These are phyloP conservation scores for Myrmophylax atrothorax DNA, from an alignment of 2,113 vertebrate genomes.

Conservation along the genomic window DNA sequence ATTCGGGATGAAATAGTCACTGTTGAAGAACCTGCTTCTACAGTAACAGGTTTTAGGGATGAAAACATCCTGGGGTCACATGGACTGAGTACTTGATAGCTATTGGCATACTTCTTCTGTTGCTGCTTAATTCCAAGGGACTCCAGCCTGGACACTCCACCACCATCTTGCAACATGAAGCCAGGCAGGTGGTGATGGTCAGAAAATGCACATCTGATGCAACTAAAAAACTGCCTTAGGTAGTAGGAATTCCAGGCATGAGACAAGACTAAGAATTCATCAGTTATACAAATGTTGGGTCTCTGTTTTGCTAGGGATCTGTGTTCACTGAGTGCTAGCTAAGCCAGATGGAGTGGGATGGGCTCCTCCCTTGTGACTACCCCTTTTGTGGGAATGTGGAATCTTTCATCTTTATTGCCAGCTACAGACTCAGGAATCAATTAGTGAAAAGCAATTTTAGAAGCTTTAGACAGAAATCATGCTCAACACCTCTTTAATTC, in stretches of 20 bases:
- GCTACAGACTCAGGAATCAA: background rate
- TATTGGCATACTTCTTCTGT: background rate
- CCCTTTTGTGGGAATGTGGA: background rate
- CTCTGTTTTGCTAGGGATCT: background rate
- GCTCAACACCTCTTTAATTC: background rate
- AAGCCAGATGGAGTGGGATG: background rate
- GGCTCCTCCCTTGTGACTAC: background rate
- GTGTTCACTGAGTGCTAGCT: background rate
- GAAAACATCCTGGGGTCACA: background rate
- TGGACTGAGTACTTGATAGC: background rate
- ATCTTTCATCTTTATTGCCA: background rate
- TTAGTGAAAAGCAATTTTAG: background rate
- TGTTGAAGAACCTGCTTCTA: background rate
- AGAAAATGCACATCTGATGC: background rate
- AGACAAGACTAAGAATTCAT: background rate
- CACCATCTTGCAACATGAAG: background rate
- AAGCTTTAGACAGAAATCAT: background rate
- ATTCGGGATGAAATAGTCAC: background rate
- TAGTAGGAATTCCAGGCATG: background rate
- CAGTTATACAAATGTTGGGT: background rate
- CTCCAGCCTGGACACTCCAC: background rate
- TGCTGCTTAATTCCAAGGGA: background rate
- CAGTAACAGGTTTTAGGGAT: background rate
- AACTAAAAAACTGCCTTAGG: background rate
- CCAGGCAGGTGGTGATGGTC: background rate